Base-by-base conservation (phyloP, 1,140 invertebrate genomes). In the Megalopta genalis region DNA sequence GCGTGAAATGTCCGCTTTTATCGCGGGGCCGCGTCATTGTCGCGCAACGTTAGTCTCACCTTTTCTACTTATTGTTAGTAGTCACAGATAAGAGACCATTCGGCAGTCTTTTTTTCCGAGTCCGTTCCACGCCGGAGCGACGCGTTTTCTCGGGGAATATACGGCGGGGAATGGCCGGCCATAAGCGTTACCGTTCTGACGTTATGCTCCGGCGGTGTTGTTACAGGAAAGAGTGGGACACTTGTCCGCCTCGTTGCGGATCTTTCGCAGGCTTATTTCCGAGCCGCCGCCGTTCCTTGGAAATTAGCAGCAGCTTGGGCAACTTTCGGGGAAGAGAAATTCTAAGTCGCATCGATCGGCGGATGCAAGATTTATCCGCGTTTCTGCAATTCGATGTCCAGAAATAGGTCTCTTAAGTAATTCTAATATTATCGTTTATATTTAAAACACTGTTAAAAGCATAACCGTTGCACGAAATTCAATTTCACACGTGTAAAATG, bases 1-100 rank as follows among this genome's bases (percentile, higher is more conserved):
- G 16, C 70, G 70, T 66, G 46, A 46, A 73, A 73, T 49, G 63
- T 66, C 63, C 42, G 39, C n/a, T 8, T 59, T 73, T 59, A 59
- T 42, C 49, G 77, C 66, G 57, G 37, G 21, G 54, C 57, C 68
- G 76, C 46, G 68, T 72, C 76, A 57, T 78, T 78, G 72, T 46
- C 32, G 42, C 32, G 21, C 1, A 18, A 25, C 46, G 42, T 60
- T 68, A 60, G 60, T 65, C 57, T 78, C 32, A 37, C 27, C n/a
- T 52, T 46, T 25, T 39, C 21, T 66, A 52, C 32, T 32, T 32
- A 32, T 32, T 32, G 46, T 65, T 69, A 69, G 62, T 66, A 75
- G 63, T 67, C 49, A 67, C 63, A 77, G 74, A 77, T 77, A 77
- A 70, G 54, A 60, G 37, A 0, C 39, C 46, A 32, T 12, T 12